Percentiles rank a stretch among this genome's conserved stretches.
phyloP scores from a whole-genome alignment of 1,140 invertebrate genomes.

The Littorina saxatilis region DNA sequence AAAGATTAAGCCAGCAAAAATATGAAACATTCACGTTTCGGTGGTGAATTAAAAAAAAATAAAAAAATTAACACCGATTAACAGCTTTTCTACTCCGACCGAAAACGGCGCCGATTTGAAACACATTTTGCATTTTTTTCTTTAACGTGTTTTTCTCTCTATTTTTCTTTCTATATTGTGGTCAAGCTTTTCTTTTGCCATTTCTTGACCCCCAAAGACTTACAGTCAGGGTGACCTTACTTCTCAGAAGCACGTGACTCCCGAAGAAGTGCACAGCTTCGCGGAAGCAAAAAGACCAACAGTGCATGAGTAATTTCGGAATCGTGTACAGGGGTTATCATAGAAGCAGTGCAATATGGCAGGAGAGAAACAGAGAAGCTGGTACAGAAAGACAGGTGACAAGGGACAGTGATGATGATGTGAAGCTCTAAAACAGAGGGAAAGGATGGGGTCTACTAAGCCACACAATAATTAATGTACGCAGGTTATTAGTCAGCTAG shows the following conservation, averaged over 20 bases:
- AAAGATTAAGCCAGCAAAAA: too few species aligned
- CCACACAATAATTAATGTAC: not conserved
- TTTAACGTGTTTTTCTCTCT: not conserved
- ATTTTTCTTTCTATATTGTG: not conserved
- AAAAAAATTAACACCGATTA: too few species aligned
- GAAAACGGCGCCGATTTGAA: too few species aligned
- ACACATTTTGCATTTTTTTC: not conserved
- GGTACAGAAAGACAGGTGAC: not conserved
- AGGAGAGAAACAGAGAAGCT: not conserved
- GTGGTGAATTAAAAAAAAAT: too few species aligned
- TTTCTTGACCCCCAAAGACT: not conserved
- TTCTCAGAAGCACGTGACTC: not conserved
- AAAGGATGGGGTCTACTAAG: conserved; percentile 15
- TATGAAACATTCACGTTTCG: too few species aligned
- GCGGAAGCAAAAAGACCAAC: too few species aligned
- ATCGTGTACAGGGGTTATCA: too few species aligned
- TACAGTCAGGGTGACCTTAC: not conserved
- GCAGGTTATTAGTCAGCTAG: not conserved
- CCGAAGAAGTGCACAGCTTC: too few species aligned
- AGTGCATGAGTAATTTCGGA: too few species aligned
- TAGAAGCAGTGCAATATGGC: conserved; percentile 26
- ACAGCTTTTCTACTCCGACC: too few species aligned
- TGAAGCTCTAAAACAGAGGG: conserved; percentile 27
- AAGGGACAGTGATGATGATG: conserved; percentile 41
- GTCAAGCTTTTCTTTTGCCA: not conserved